phyloP scores from a whole-genome alignment of 30 jellyfish, hydroid and myxozoan species.

The Clytia hemisphaerica region DNA sequence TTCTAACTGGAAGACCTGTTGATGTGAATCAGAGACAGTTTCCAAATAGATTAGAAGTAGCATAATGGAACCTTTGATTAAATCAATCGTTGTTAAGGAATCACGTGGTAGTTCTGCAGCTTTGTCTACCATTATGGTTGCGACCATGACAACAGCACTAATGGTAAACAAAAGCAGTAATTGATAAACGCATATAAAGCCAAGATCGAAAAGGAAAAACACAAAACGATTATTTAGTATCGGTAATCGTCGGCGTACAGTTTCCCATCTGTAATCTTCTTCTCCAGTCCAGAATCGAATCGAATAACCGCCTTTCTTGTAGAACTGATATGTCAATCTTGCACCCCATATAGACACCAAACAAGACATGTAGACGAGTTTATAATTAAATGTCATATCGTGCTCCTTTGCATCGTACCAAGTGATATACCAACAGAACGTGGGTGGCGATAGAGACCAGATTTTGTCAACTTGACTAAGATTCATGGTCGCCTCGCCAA shows the following conservation, averaged over 20 bases:
- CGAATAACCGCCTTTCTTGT: constrained; percentile 1
- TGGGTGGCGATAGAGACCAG: constrained; percentile 1
- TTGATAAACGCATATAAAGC: neutral
- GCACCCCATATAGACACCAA: constrained; percentile 1
- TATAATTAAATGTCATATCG: neutral
- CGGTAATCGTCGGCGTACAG: neutral
- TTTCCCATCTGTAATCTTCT: constrained; percentile 11
- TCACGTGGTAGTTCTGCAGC: neutral
- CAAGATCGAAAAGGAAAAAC: neutral
- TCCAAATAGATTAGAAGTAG: neutral
- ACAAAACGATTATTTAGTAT: neutral
- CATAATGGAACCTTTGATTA: neutral
- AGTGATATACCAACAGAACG: constrained; percentile 3
- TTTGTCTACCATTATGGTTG: neutral
- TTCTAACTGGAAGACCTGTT: neutral
- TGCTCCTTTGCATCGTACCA: neutral
- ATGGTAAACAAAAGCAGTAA: neutral
- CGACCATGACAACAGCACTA: neutral
- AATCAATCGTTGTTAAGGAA: neutral
- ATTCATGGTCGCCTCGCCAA: constrained; percentile 2
- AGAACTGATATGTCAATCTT: constrained; percentile 9
- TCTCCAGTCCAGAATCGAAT: constrained; percentile 4
- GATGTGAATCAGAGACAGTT: constrained; percentile 1
- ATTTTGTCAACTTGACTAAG: constrained; percentile 10
- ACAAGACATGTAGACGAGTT: neutral